Conservation (phyloP, 2,113 vertebrate genomes). For the Rhombomys opimus region DNA sequence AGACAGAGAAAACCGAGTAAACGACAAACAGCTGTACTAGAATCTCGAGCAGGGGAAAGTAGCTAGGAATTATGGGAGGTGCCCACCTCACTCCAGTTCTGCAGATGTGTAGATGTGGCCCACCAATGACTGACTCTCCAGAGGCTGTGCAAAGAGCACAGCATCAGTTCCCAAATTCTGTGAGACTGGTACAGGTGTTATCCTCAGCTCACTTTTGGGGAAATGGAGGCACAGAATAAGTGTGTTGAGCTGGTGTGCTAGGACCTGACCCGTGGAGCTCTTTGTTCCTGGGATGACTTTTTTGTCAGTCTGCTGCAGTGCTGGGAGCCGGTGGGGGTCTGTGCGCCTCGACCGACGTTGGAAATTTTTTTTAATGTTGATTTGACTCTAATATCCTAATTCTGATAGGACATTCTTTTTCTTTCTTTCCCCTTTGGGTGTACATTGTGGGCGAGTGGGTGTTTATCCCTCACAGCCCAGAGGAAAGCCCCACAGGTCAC, state of each 20-base stretch:
- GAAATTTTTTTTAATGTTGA: background rate
- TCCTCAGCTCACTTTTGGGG: background rate
- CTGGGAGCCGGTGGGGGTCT: background rate
- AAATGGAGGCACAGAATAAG: background rate
- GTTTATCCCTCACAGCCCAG: background rate
- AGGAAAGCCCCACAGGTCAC: background rate
- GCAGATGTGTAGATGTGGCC: background rate
- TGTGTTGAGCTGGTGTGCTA: background rate
- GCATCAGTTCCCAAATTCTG: background rate
- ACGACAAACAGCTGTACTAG: background rate
- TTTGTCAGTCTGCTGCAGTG: background rate
- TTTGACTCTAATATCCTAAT: background rate
- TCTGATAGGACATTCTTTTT: background rate
- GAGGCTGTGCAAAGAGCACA: background rate
- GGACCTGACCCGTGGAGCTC: background rate
- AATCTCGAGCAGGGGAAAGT: background rate
- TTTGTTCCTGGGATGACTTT: background rate
- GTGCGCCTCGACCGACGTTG: background rate
- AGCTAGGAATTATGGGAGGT: background rate
- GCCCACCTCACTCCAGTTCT: background rate
- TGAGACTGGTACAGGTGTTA: background rate
- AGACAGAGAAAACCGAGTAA: background rate
- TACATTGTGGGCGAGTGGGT: background rate
- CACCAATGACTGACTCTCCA: background rate
- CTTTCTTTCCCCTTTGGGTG: background rate